phyloP scores from a whole-genome alignment of 2,113 vertebrate species.

The Oceanites oceanicus region DNA sequence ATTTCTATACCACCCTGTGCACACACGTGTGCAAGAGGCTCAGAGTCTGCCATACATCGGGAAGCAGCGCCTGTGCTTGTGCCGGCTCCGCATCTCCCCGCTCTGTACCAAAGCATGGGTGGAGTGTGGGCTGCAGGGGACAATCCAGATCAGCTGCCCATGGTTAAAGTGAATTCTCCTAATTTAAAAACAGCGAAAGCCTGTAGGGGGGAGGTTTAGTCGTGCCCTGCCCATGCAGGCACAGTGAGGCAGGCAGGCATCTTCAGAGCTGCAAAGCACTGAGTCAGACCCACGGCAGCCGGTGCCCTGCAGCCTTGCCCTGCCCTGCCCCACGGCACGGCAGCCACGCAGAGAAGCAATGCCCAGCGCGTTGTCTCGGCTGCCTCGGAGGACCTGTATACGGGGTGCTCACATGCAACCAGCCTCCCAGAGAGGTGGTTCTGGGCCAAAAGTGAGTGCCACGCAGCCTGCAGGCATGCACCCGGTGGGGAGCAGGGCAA shows the following conservation, averaged over 20 bases:
- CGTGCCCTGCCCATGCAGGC: neutral
- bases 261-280: neutral
- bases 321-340: neutral
- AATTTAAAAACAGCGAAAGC: neutral
- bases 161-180: neutral
- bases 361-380: accelerated
- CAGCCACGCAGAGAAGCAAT: accelerated
- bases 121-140: neutral
- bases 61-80: neutral
- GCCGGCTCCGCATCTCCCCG: neutral
- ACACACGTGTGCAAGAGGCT: accelerated
- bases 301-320: neutral
- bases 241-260: accelerated
- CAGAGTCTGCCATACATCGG: neutral
- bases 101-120: neutral
- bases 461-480: neutral
- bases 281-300: neutral
- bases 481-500: accelerated
- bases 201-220: neutral
- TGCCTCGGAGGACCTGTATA: neutral
- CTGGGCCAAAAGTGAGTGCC: neutral
- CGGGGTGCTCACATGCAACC: accelerated
- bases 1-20: neutral
- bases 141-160: neutral
- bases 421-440: neutral